Percentiles rank a stretch among this genome's conserved stretches.
Evolutionary conservation across 30 jellyfish, hydroid and myxozoan species (phyloP).

Genomic region (Chrysaora quinquecirrha): DNA sequence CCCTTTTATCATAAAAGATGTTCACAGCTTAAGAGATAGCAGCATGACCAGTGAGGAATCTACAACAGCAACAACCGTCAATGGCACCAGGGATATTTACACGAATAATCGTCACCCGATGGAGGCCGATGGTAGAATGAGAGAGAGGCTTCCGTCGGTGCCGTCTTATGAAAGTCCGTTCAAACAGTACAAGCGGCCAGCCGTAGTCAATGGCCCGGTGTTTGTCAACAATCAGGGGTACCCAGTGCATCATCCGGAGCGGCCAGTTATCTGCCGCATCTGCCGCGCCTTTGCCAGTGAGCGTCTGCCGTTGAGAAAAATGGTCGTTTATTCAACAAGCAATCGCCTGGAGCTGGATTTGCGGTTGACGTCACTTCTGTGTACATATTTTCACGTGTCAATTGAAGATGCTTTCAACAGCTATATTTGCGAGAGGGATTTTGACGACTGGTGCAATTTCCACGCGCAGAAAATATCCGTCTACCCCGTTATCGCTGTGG

Average conservation of each 20-base stretch:
- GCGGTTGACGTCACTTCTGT: constrained; percentile 64
- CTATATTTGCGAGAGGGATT: constrained; percentile 75
- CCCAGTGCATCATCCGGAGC: constrained; percentile 51
- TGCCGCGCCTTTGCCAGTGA: constrained; percentile 64
- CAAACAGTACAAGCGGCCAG: constrained; percentile 63
- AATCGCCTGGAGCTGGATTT: constrained; percentile 59
- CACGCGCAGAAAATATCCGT: constrained; percentile 75
- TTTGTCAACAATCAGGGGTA: constrained; percentile 43
- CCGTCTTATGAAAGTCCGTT: neutral
- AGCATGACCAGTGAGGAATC: constrained; percentile 19
- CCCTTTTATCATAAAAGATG: constrained; percentile 54
- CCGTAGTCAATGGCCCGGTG: constrained; percentile 15
- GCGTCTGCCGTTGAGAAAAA: constrained; percentile 62
- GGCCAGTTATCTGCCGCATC: constrained; percentile 63
- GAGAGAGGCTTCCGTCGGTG: neutral
- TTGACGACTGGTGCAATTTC: constrained; percentile 73
- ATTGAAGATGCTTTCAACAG: constrained; percentile 71
- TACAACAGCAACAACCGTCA: neutral
- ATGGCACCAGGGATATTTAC: neutral
- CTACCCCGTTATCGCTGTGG: constrained; percentile 72
- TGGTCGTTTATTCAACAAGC: constrained; percentile 71
- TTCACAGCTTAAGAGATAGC: constrained; percentile 67
- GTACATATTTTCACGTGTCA: constrained; percentile 71
- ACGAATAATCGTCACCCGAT: neutral
- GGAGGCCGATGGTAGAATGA: neutral